Evolutionary conservation across 2,888 invertebrate species (phyloP).

Genomic region (Cantharis lateralis): DNA sequence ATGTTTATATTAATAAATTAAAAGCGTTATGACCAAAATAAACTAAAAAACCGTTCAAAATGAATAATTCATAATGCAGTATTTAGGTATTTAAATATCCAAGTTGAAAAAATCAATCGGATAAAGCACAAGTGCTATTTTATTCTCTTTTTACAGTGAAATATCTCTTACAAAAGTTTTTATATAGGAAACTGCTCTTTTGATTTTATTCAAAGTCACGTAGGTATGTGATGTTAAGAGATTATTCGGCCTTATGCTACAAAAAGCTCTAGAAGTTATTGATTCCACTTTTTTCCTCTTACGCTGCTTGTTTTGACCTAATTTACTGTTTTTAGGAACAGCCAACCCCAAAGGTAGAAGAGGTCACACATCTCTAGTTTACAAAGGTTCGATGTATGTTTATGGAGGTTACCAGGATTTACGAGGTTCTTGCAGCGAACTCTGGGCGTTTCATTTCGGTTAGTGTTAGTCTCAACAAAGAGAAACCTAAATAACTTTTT

Average conservation of each 20-base stretch:
- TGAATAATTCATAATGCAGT: neutral
- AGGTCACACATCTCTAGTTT: slow-evolving; percentile 82
- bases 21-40: neutral
- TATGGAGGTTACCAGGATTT: slow-evolving; percentile 89
- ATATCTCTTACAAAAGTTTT: neutral
- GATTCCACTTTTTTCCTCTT: neutral
- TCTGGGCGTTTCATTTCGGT: slow-evolving; percentile 91
- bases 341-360: slow-evolving; percentile 75
- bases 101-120: neutral
- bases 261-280: neutral
- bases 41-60: neutral
- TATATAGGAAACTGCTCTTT: neutral
- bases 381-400: slow-evolving; percentile 77
- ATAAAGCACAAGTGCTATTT: neutral
- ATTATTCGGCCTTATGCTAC: neutral
- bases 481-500: neutral
- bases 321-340: slow-evolving; percentile 45
- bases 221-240: neutral
- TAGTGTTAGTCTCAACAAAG: slow-evolving; percentile 38
- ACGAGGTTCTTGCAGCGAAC: slow-evolving; percentile 79
- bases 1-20: neutral
- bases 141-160: neutral
- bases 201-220: neutral
- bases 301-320: neutral
- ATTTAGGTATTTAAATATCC: neutral